phyloP scores from a whole-genome alignment of 2,888 invertebrate species.

The Nomada ruficornis region DNA sequence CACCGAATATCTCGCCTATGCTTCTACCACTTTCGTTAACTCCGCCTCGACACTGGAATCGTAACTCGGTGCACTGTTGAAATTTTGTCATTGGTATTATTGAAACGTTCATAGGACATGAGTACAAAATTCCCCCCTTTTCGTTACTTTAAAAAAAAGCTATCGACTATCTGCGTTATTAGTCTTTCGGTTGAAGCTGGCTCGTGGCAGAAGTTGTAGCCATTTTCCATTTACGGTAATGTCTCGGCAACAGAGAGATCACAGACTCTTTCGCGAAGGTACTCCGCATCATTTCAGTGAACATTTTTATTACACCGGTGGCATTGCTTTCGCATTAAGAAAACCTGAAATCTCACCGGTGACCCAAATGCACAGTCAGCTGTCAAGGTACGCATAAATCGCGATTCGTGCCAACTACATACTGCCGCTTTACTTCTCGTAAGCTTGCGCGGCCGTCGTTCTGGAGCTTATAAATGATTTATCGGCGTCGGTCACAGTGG shows the following conservation, averaged over 20 bases:
- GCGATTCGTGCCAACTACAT: constrained; percentile 40
- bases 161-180: not conserved
- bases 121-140: not conserved
- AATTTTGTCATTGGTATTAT: constrained; percentile 9
- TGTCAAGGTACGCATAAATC: constrained; percentile 73
- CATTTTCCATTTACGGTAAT: constrained; percentile 73
- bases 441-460: constrained; percentile 7
- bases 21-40: too few species aligned
- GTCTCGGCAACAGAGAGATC: constrained; percentile 53
- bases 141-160: not conserved
- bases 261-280: constrained; percentile 62
- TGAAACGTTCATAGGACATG: too few species aligned
- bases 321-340: constrained; percentile 68
- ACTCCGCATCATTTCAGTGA: constrained; percentile 69
- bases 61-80: not conserved
- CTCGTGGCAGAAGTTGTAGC: constrained; percentile 48
- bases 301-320: constrained; percentile 71
- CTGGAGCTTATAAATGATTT: constrained; percentile 6
- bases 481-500: constrained; percentile 7
- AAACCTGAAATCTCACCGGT: constrained; percentile 65
- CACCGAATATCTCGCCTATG: too few species aligned
- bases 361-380: constrained; percentile 74
- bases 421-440: constrained; percentile 22
- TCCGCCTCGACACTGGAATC: constrained; percentile 1
- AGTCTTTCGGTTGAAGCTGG: not conserved